Percentiles rank a stretch among this genome's conserved stretches.
Conservation (phyloP, 1,140 invertebrate genomes). For the Lanistes nyassanus region DNA sequence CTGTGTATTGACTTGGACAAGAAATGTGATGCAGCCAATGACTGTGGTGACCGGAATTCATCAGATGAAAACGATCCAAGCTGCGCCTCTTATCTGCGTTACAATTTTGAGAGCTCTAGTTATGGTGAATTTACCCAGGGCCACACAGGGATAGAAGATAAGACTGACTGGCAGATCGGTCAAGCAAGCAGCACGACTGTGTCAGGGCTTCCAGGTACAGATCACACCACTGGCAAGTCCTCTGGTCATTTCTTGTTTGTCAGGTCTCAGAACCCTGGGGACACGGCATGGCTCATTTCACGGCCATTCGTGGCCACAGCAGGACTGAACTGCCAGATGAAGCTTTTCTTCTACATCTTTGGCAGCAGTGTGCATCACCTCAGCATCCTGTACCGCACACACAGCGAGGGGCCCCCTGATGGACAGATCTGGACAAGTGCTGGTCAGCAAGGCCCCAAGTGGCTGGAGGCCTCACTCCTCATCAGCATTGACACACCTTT, state of each 20-base stretch:
- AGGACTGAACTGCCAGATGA: constrained; percentile 29
- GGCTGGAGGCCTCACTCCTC: constrained; percentile 37
- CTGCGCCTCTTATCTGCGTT: constrained; percentile 12
- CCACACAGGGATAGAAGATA: constrained; percentile 41
- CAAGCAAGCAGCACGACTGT: background rate
- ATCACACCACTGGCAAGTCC: constrained; percentile 49
- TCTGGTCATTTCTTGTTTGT: constrained; percentile 61
- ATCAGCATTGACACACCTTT: constrained; percentile 40
- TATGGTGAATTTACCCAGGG: constrained; percentile 42
- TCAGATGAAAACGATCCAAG: constrained; percentile 5
- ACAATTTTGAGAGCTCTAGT: constrained; percentile 45
- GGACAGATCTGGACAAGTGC: constrained; percentile 32
- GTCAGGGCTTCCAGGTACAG: constrained; percentile 46
- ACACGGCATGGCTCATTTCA: constrained; percentile 49
- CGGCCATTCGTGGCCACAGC: constrained; percentile 26
- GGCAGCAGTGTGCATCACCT: constrained; percentile 52
- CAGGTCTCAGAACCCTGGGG: constrained; percentile 46
- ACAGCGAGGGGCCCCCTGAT: constrained; percentile 50
- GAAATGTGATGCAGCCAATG: constrained; percentile 39
- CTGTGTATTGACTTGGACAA: constrained; percentile 29
- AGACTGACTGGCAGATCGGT: constrained; percentile 52
- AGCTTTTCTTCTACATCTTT: constrained; percentile 63
- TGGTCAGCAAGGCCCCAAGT: constrained; percentile 51
- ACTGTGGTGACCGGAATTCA: constrained; percentile 36
- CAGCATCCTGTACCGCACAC: constrained; percentile 50